Conservation (phyloP, 2,797 vertebrate species). For the Leptodon cayanensis region DNA sequence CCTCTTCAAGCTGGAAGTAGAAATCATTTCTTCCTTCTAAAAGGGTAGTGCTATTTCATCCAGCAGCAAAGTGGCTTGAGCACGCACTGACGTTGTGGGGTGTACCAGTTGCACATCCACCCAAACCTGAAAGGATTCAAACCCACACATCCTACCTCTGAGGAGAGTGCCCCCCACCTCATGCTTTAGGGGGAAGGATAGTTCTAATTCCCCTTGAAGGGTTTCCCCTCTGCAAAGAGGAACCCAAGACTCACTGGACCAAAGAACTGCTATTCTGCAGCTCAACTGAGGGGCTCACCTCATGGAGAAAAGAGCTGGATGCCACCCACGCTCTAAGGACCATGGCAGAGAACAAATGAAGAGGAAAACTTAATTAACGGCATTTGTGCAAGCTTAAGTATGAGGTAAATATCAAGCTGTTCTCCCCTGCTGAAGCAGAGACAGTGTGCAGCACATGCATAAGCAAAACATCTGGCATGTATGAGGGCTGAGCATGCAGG, state of each 20-base stretch:
- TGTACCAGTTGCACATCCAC: background rate
- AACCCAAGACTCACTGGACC: background rate
- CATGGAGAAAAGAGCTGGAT: background rate
- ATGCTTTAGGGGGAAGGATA: background rate
- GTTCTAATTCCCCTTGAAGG: background rate
- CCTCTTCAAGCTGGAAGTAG: background rate
- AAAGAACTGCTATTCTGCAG: background rate
- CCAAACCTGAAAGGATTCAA: background rate
- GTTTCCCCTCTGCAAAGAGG: background rate
- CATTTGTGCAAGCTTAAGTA: fast-evolving
- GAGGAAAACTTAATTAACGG: background rate
- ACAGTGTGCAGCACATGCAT: background rate
- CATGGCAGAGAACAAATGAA: background rate
- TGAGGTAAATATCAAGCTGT: background rate
- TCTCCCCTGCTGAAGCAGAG: background rate
- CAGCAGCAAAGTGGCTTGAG: background rate
- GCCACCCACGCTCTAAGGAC: fast-evolving
- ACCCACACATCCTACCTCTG: background rate
- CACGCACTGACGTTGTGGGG: fast-evolving
- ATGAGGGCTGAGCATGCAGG: background rate
- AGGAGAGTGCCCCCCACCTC: background rate
- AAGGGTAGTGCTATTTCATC: background rate
- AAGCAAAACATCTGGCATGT: background rate
- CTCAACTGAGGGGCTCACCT: background rate
- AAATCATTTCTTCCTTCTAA: background rate